phyloP scores from a whole-genome alignment of 2,113 vertebrate species.

The Melanocharis versteri region DNA sequence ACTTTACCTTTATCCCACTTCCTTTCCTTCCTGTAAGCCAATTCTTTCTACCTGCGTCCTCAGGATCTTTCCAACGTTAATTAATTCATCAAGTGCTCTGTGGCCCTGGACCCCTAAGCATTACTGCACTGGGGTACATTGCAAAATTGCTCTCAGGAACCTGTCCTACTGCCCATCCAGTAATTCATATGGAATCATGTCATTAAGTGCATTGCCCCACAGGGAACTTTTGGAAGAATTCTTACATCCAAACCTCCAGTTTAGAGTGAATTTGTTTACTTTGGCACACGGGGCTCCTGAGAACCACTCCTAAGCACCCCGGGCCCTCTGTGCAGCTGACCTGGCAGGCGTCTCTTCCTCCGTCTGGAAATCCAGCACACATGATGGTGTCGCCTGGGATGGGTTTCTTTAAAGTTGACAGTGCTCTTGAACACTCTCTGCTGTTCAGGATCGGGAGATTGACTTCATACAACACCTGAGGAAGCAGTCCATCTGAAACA shows the following conservation, averaged over 20 bases:
- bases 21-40: neutral
- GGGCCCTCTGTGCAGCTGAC: slow-evolving; percentile 49
- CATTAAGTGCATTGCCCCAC: neutral
- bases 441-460: slow-evolving; percentile 77
- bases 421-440: slow-evolving; percentile 71
- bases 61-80: neutral
- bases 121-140: neutral
- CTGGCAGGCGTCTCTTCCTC: slow-evolving; percentile 86
- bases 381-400: slow-evolving; percentile 70
- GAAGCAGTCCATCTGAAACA: slow-evolving; percentile 74
- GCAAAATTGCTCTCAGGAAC: neutral
- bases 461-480: slow-evolving; percentile 78
- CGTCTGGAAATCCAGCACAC: slow-evolving; percentile 84
- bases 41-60: neutral
- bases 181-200: neutral
- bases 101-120: too few relatives aligned
- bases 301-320: neutral
- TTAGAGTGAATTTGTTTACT: neutral
- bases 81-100: neutral
- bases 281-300: neutral
- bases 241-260: neutral
- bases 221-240: neutral
- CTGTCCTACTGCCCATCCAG: neutral
- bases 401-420: slow-evolving; percentile 70
- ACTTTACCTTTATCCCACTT: neutral